Evolutionary conservation across 2,797 vertebrate genomes (phyloP).

Genomic region (Geotrypetes seraphini): DNA sequence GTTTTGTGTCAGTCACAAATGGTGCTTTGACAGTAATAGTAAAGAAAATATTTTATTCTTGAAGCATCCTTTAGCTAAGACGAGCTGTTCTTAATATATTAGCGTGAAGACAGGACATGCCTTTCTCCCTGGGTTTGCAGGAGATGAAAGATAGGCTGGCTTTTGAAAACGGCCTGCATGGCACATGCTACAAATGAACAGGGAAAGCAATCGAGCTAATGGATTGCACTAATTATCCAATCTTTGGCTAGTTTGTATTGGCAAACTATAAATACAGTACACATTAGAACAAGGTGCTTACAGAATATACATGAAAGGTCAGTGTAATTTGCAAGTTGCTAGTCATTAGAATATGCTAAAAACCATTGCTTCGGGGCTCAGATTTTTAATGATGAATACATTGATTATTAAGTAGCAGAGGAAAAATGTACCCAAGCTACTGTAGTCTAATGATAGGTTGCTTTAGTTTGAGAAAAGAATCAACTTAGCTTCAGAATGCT

Average conservation of each 20-base stretch:
- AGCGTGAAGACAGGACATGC: constrained; percentile 37
- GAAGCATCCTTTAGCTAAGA: constrained; percentile 44
- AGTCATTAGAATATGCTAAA: constrained; percentile 93
- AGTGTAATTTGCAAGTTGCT: constrained; percentile 83
- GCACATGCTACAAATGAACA: constrained; percentile 69
- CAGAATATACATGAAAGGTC: constrained; percentile 80
- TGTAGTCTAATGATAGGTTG: constrained; percentile 63
- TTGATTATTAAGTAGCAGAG: constrained; percentile 74
- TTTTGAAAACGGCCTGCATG: constrained; percentile 62
- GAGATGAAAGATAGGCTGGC: constrained; percentile 65
- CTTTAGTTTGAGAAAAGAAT: constrained; percentile 77
- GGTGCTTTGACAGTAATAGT: constrained; percentile 39
- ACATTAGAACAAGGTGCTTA: constrained; percentile 87
- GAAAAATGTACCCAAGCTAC: constrained; percentile 59
- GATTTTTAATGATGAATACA: constrained; percentile 88
- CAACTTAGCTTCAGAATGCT: constrained; percentile 68
- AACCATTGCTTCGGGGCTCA: constrained; percentile 78
- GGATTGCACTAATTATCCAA: constrained; percentile 81
- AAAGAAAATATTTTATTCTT: constrained; percentile 42
- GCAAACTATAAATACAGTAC: constrained; percentile 79
- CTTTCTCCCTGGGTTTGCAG: constrained; percentile 44
- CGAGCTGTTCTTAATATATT: constrained; percentile 39
- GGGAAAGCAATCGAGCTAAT: constrained; percentile 70
- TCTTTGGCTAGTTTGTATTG: constrained; percentile 77
- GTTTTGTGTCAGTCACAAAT: constrained; percentile 53